These are phyloP conservation scores for Phaetusa simplex DNA, from an alignment of 2,113 vertebrate genomes.

Conservation along the genomic window DNA sequence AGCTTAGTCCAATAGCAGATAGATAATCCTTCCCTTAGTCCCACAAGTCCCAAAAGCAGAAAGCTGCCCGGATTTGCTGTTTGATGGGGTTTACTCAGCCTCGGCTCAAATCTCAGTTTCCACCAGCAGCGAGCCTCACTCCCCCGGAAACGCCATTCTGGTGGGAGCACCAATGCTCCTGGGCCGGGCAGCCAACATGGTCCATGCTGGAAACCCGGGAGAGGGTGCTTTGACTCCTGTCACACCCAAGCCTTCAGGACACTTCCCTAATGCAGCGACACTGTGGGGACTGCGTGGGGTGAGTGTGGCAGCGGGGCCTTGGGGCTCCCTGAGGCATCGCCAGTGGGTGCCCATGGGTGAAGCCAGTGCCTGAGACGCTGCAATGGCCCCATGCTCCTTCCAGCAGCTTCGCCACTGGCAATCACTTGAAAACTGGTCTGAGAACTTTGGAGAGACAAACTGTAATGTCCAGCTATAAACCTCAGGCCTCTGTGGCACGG, in stretches of 20 bases:
- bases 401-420: not conserved
- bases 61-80: not conserved
- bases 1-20: not conserved
- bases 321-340: not conserved
- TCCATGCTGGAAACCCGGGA: not conserved
- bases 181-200: fast-evolving
- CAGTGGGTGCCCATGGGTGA: fast-evolving
- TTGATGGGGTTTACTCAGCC: not conserved
- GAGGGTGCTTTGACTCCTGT: not conserved
- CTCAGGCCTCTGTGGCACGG: not conserved
- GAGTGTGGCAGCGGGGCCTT: not conserved
- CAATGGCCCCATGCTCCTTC: not conserved
- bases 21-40: not conserved
- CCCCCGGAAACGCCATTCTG: not conserved
- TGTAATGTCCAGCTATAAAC: not conserved
- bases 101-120: not conserved
- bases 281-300: not conserved
- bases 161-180: not conserved
- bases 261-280: not conserved
- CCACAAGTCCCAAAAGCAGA: not conserved
- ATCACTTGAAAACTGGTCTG: not conserved
- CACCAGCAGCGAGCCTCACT: fast-evolving
- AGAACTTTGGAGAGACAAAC: not conserved
- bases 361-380: not conserved
- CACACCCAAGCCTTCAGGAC: not conserved